Base-by-base conservation (phyloP, 2,797 vertebrate genomes). In the Coendou prehensilis region DNA sequence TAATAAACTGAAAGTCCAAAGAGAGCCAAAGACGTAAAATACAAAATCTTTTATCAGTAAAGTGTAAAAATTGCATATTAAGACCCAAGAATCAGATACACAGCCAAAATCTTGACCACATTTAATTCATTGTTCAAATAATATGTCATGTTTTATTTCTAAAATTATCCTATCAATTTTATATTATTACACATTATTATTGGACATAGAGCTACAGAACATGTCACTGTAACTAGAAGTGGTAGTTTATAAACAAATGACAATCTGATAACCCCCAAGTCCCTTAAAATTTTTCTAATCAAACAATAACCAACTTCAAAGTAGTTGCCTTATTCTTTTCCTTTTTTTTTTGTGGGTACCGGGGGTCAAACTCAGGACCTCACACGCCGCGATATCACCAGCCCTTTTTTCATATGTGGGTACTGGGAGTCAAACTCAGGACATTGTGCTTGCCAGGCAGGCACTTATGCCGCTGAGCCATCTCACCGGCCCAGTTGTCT, bases 101-200 rank as follows among this genome's bases (percentile, higher is more conserved):
- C 3, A 61, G 67, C n/a, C 50, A 89, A 83, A 56, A 57, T 67
- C 50, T 73, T 4, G 2, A 10, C 28, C 57, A 63, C 64, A 41
- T 80, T 83, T 61, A 82, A 69, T 83, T 94, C 54, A 76, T 41
- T 83, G 57, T 54, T 52, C 56, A 86, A 67, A 84, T 50, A 80
- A 67, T n/a, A 41, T 33, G 3, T 7, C 47, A 71, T 37, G 13
- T 45, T 87, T 84, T n/a, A 6, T 50, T 73, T 18, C 57, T 69
- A 13, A 91, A 76, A 67, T 56, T 76, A 61, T n/a, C 7, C 59
- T 80, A 80, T 22, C 4, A 33, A 45, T 76, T 63, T 79, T 41
- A 52, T 57, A 28, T 45, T 9, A 59, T 67, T 76, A 6, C 14
- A 41, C 28, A 52, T 54, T 59, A 63, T 61, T 82, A 0, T 71